These are phyloP conservation scores for Tinamus guttatus DNA, from an alignment of 2,113 vertebrate species.

Conservation along the genomic window DNA sequence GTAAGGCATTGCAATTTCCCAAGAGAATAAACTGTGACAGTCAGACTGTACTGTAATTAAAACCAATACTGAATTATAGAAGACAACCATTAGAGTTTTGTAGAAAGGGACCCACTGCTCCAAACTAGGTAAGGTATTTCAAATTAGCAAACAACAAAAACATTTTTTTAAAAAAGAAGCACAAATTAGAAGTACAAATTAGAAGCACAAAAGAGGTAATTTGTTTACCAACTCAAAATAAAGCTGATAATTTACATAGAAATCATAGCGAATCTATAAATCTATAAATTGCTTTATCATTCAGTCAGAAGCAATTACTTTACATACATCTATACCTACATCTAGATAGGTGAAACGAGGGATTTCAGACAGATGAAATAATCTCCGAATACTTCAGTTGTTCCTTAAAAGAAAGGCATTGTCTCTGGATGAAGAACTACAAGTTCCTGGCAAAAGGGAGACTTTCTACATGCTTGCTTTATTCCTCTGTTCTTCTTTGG, in stretches of 20 bases:
- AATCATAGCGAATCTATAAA: neutral
- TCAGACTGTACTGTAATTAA: neutral
- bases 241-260: neutral
- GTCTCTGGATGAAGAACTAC: neutral
- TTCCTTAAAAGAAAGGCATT: neutral
- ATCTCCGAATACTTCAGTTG: neutral
- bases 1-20: accelerated
- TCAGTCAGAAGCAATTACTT: neutral
- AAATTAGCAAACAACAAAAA: neutral
- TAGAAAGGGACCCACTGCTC: neutral
- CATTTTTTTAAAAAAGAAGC: accelerated
- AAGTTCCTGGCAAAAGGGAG: neutral
- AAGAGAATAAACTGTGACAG: neutral
- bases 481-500: neutral
- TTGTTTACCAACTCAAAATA: neutral
- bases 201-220: neutral
- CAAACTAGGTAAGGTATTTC: neutral
- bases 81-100: accelerated
- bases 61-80: neutral
- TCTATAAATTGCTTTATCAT: neutral
- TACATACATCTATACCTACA: neutral
- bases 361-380: neutral
- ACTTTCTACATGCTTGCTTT: neutral
- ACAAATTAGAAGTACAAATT: neutral
- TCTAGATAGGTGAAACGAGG: neutral